Evolutionary conservation across 2,797 vertebrate species (phyloP).

Genomic region (Lerista edwardsae): DNA sequence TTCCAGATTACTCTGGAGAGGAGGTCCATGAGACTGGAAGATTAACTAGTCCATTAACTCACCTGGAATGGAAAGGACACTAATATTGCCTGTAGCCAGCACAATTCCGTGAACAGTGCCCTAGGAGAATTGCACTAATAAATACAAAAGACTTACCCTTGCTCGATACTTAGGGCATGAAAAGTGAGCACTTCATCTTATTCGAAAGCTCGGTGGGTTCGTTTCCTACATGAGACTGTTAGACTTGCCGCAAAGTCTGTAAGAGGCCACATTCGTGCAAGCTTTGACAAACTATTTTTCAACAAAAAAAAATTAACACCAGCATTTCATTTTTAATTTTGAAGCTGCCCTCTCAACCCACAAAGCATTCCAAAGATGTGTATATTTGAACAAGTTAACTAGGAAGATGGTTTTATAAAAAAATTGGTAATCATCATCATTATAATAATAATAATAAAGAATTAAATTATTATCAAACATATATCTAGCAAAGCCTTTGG

Average conservation of each 20-base stretch:
- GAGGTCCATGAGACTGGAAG: background rate
- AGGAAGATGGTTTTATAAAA: too few species aligned
- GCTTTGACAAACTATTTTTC: conserved; percentile 28
- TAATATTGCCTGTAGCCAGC: background rate
- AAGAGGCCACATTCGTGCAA: conserved; percentile 43
- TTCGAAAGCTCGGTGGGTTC: conserved; percentile 23
- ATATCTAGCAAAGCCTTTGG: too few species aligned
- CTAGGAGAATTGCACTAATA: conserved; percentile 37
- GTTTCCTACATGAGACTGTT: conserved; percentile 38
- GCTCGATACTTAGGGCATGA: conserved; percentile 15
- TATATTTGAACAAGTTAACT: background rate
- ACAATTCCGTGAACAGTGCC: background rate
- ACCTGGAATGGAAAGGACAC: conserved; percentile 23
- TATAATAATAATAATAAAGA: too few species aligned
- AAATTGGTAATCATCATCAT: too few species aligned
- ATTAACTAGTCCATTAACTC: background rate
- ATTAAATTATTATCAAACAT: too few species aligned
- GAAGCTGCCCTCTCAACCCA: background rate
- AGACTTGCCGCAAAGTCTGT: conserved; percentile 42
- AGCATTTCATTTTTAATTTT: background rate
- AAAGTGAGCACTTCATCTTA: background rate
- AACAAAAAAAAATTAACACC: rapidly evolving
- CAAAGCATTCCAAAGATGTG: background rate
- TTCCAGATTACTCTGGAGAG: conserved; percentile 27
- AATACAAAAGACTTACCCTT: conserved; percentile 7